phyloP scores from a whole-genome alignment of 2,113 vertebrate species.

The Ardeotis arabs region DNA sequence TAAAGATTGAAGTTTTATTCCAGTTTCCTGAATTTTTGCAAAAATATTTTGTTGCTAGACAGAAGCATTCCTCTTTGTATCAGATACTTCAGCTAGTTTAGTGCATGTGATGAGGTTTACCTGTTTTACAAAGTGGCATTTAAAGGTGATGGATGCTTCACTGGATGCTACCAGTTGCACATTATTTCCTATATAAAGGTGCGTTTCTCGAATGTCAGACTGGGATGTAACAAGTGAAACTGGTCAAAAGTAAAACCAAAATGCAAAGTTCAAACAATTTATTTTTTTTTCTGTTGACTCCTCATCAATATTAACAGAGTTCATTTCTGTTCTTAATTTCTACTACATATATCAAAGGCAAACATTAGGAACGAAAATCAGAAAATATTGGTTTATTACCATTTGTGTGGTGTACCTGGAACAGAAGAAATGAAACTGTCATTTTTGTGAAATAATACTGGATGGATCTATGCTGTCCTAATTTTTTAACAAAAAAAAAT shows the following conservation, averaged over 20 bases:
- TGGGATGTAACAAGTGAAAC: not conserved
- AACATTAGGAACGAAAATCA: not conserved
- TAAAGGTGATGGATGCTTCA: not conserved
- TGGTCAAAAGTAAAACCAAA: not conserved
- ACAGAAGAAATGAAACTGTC: not conserved
- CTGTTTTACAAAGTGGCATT: not conserved
- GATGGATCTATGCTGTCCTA: not conserved
- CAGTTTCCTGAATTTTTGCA: not conserved
- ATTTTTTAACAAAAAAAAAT: not conserved
- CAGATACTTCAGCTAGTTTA: not conserved
- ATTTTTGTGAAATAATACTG: not conserved
- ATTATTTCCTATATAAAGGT: not conserved
- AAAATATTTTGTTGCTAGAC: not conserved
- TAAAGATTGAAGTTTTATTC: not conserved
- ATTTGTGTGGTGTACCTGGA: not conserved
- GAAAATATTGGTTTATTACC: not conserved
- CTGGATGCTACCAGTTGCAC: not conserved
- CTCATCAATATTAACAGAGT: not conserved
- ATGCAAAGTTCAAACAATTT: not conserved
- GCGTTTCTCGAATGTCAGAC: not conserved
- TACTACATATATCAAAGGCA: not conserved
- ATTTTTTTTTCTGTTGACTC: not conserved
- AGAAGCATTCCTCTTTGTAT: not conserved
- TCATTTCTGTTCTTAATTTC: not conserved
- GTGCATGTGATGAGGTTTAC: not conserved